Evolutionary conservation across 2,797 vertebrate species (phyloP), one percentile per base, ranked within the genome.

Genomic region (Eulemur rubriventer): DNA sequence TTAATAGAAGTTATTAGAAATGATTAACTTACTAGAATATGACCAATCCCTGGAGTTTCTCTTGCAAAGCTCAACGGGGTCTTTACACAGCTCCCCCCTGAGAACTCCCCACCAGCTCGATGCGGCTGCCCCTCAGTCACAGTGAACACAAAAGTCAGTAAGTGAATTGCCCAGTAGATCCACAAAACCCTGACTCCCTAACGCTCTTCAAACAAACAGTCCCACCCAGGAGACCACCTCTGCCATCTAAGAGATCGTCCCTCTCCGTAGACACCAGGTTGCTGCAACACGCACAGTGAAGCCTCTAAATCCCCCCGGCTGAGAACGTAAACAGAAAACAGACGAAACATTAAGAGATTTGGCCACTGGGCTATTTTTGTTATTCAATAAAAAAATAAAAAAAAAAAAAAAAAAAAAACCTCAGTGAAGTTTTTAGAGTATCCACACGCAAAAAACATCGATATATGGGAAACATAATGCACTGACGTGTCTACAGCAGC

Each of bases 401-500:
- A 48, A 38, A 59, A 26, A 52, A 52, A 1, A 30, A 24, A 63
- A 14, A 78, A 35, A 46, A 48, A 38, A 59, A 26, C 52, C 52
- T 12, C 30, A 28, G 41, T 35, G 41, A 41, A 0, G 9, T 72
- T 75, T 81, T 52, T 1, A 85, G 33, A 72, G 22, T 0, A n/a
- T 16, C 35, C 38, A 12, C 4, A 12, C 24, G n/a, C 22, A 52
- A 2, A 6, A 63, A 38, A 57, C 46, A 41, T 14, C 24, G 12
- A 4, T 3, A 18, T 4, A 2, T 0, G 11, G 88, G 38, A 59
- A 46, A 7, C 73, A 1, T 9, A 20, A 2, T 17, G 7, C 35
- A 6, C 24, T 1, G 0, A 0, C 2, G 43, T 18, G n/a, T 70
- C 24, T 43, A 16, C 8, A 0, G 1, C 0, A 0, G 22, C 35